Percentiles rank a stretch among this genome's conserved stretches.
phyloP scores from a whole-genome alignment of 2,888 invertebrate species.

The Drosophila rellima region DNA sequence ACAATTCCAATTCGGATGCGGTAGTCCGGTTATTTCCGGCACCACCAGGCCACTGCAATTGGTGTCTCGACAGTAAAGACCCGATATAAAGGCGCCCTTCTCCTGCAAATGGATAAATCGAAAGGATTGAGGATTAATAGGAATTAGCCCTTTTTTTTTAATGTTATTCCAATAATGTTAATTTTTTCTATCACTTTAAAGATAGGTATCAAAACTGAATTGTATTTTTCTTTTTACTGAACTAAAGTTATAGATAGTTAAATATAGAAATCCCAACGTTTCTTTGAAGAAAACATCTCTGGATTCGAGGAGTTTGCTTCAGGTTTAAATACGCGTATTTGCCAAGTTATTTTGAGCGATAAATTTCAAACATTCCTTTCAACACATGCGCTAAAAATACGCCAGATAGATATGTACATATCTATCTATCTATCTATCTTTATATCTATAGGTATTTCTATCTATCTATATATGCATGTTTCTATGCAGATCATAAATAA shows the following conservation, averaged over 20 bases:
- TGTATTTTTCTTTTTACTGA: too few species aligned
- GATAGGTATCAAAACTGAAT: too few species aligned
- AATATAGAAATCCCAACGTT: too few species aligned
- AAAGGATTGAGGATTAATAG: constrained; percentile 1
- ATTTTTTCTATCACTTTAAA: too few species aligned
- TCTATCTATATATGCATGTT: constrained; percentile 22
- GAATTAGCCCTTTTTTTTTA: too few species aligned
- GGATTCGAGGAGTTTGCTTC: too few species aligned
- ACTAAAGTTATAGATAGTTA: too few species aligned
- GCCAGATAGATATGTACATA: constrained; percentile 13
- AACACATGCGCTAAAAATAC: constrained; percentile 65
- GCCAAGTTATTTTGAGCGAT: constrained; percentile 1
- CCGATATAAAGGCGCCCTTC: constrained; percentile 83
- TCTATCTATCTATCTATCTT: constrained; percentile 7
- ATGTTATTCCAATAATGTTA: too few species aligned
- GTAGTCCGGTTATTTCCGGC: constrained; percentile 88
- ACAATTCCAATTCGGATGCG: constrained; percentile 89
- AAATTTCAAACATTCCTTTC: constrained; percentile 44
- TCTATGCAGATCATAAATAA: constrained; percentile 58
- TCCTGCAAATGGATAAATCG: constrained; percentile 70
- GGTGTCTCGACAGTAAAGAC: constrained; percentile 86
- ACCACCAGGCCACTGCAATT: constrained; percentile 84
- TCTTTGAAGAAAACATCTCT: too few species aligned
- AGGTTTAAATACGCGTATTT: constrained; percentile 8
- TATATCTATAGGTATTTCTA: constrained; percentile 8